These are phyloP conservation scores for Pseudolaguvia tuberculata DNA, from an alignment of 2,113 vertebrate species.

Conservation along the genomic window DNA sequence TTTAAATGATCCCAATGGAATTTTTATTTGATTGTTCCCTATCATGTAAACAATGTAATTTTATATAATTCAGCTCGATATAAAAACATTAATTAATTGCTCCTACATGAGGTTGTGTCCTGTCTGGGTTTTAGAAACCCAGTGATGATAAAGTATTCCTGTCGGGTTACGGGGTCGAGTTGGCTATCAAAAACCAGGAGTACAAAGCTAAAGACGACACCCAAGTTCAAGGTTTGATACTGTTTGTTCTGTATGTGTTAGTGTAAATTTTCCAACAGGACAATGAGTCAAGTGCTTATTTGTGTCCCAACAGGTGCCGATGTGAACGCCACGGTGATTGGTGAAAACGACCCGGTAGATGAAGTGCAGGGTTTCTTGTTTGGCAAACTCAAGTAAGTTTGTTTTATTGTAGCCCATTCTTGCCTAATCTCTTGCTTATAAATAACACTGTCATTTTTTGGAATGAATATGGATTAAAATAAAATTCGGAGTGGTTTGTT, in stretches of 20 bases:
- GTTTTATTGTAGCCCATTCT: not conserved
- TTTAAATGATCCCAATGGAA: too few relatives aligned
- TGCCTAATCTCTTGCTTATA: too few relatives aligned
- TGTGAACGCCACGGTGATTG: conserved; percentile 85
- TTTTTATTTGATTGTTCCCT: too few relatives aligned
- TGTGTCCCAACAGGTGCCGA: conserved; percentile 70
- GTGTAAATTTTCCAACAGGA: not conserved
- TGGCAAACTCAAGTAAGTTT: conserved; percentile 87
- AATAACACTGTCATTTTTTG: too few relatives aligned
- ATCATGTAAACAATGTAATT: too few relatives aligned
- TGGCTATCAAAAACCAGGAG: conserved; percentile 97
- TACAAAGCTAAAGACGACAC: conserved; percentile 99
- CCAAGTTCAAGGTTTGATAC: conserved; percentile 88
- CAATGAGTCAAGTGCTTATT: not conserved
- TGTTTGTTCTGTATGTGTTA: not conserved
- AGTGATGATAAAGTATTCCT: conserved; percentile 79
- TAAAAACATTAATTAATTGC: not conserved
- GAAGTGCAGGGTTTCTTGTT: conserved; percentile 98
- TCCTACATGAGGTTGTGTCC: not conserved
- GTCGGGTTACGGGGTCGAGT: conserved; percentile 93
- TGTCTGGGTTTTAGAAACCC: conserved; percentile 71
- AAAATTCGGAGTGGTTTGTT: not conserved
- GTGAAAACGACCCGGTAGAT: conserved; percentile 89
- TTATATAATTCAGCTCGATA: too few relatives aligned
- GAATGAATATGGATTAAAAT: too few relatives aligned